phyloP scores from a whole-genome alignment of 1,140 invertebrate genomes.

The Trichonephila clavata region DNA sequence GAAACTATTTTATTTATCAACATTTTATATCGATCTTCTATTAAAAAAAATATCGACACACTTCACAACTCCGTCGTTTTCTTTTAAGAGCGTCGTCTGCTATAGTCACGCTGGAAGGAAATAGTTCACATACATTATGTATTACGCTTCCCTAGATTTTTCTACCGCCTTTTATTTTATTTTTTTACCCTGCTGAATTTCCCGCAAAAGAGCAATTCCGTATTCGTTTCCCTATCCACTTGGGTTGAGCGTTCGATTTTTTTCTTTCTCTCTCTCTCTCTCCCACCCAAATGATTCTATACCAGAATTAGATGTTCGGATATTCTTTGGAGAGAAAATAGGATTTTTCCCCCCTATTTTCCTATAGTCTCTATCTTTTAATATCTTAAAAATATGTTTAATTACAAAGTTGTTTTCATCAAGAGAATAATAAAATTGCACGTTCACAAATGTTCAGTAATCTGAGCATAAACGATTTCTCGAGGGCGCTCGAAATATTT shows the following conservation, averaged over 20 bases:
- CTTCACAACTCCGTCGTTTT: slow-evolving; percentile 33
- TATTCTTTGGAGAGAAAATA: neutral
- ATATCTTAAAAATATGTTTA: neutral
- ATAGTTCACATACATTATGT: slow-evolving; percentile 62
- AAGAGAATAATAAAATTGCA: neutral
- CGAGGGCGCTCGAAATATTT: no score
- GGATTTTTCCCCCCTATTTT: neutral
- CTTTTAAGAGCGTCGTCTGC: slow-evolving; percentile 41
- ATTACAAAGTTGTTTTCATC: neutral
- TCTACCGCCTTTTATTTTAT: slow-evolving; percentile 3
- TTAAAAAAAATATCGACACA: slow-evolving; percentile 30
- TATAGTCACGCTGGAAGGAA: slow-evolving; percentile 40
- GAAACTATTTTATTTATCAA: slow-evolving; percentile 21
- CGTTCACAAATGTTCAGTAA: neutral
- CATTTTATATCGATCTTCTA: slow-evolving; percentile 28
- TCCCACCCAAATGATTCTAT: slow-evolving; percentile 10
- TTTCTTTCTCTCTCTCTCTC: neutral
- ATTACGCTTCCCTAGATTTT: slow-evolving; percentile 57
- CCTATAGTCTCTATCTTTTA: neutral
- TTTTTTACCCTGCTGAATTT: slow-evolving; percentile 33
- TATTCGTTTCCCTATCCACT: slow-evolving; percentile 61
- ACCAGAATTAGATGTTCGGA: neutral
- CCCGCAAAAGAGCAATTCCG: slow-evolving; percentile 59
- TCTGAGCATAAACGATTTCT: no score
- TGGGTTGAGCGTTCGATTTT: slow-evolving; percentile 21